These are phyloP conservation scores for Triplophysa yarkandensis DNA, from an alignment of 2,797 vertebrate species.

Conservation along the genomic window DNA sequence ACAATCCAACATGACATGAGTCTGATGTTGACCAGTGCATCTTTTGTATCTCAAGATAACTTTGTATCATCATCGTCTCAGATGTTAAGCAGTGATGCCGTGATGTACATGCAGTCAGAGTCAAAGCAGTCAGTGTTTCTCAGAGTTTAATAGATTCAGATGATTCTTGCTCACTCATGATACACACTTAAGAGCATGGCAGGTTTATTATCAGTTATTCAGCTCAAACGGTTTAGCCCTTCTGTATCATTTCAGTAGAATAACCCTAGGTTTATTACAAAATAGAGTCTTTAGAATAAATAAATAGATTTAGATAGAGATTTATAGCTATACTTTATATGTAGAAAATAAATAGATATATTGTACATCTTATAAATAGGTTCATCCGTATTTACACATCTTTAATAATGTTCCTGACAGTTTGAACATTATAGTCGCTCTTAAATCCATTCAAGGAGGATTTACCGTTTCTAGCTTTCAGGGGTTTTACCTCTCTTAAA, in stretches of 20 bases:
- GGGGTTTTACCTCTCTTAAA: neutral
- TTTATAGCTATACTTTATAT: conserved; percentile 92
- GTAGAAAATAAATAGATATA: conserved; percentile 99
- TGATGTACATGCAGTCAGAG: too few relatives aligned
- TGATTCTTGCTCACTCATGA: conserved; percentile 68
- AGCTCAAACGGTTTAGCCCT: conserved; percentile 73
- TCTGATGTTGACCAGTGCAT: neutral
- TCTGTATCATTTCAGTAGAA: conserved; percentile 88
- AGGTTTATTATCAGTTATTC: conserved; percentile 94
- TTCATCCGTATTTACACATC: conserved; percentile 91
- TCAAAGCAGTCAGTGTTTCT: conserved; percentile 59
- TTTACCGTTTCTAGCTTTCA: too few relatives aligned
- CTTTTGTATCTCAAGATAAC: neutral
- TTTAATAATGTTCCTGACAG: conserved; percentile 83
- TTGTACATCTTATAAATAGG: conserved; percentile 99
- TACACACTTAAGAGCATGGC: conserved; percentile 78
- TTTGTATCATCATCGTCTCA: too few relatives aligned
- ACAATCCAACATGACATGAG: too few relatives aligned
- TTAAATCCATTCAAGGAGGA: conserved; percentile 10
- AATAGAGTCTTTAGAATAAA: conserved; percentile 99
- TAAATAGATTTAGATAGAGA: conserved; percentile 93
- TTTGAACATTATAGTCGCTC: conserved; percentile 81
- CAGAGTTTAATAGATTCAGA: conserved; percentile 75
- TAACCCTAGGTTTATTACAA: conserved; percentile 98
- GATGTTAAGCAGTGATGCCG: conserved; percentile 8